Base-by-base conservation (phyloP, 1,140 invertebrate genomes). In the Cotesia chilonis region DNA sequence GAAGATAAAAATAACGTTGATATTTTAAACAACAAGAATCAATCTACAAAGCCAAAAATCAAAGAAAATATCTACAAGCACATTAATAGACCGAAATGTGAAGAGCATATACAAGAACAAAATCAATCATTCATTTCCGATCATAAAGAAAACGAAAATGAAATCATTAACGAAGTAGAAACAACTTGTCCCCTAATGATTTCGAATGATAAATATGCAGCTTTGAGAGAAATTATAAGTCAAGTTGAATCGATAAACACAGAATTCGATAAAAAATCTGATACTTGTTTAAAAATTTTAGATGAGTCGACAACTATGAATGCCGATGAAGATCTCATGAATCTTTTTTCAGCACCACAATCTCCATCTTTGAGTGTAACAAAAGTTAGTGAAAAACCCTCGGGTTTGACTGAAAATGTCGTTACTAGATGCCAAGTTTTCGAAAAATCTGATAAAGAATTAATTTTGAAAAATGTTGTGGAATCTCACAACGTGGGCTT, bases 341-440 rank as follows among this genome's bases (percentile, higher is more conserved):
- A 74, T 72, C 69, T 87, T 2, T 87, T 87, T 68, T 82, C 85
- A 0, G 83, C 85, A 35, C 77, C 74, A 5, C 75, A 80, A 5
- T 75, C 78, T 4, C 74, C 75, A 59, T 65, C 69, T 0, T 57
- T 80, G 3, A 78, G 73, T 10, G 75, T 78, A 4, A 80, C 78
- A 60, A 83, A 83, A 20, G 17, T 59, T 35, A 59, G 71, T 38
- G 1, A 82, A 77, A 4, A 82, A 78, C 38, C 81, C 5, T 0
- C 70, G 4, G 80, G 82, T 4, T 10, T 72, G 4, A 81, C 80
- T 14, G 67, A 76, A 4, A 73, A 73, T 12, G 77, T 81, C 0
- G 78, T 83, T 76, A 83, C 86, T 66, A 85, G 86, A 69, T 87
- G 85, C 61, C 82, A 86, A 67, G 85, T 86, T 75, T 85, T 87